phyloP scores from a whole-genome alignment of 2,888 invertebrate genomes.

The Agriopis leucophaearia region DNA sequence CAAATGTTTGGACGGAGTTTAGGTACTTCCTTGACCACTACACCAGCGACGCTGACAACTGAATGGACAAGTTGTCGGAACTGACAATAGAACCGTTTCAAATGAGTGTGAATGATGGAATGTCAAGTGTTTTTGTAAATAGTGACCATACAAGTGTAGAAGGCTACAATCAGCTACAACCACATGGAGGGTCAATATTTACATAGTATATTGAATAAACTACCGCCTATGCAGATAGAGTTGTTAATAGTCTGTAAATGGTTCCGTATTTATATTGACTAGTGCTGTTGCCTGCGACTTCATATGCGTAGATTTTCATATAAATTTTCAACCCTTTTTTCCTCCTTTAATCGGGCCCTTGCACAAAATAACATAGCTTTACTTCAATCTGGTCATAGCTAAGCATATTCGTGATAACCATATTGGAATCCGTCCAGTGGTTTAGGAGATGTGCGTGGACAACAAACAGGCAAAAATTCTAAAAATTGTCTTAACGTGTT shows the following conservation, averaged over 20 bases:
- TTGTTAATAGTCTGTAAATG: neutral
- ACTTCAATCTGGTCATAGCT: too few relatives aligned
- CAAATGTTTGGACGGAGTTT: too few relatives aligned
- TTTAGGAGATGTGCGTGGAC: too few relatives aligned
- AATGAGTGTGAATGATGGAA: neutral
- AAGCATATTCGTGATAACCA: too few relatives aligned
- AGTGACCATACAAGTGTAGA: neutral
- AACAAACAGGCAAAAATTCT: too few relatives aligned
- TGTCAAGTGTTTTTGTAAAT: conserved; percentile 2
- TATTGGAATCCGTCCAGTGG: too few relatives aligned
- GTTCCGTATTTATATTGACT: conserved; percentile 17
- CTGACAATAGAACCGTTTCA: neutral
- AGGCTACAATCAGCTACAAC: conserved; percentile 1
- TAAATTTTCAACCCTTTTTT: too few relatives aligned
- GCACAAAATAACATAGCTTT: too few relatives aligned
- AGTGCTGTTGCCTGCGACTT: too few relatives aligned
- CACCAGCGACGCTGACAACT: neutral
- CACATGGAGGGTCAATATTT: conserved; percentile 16
- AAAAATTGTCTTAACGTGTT: too few relatives aligned
- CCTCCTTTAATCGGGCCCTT: too few relatives aligned
- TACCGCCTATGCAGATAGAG: conserved; percentile 2
- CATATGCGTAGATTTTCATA: too few relatives aligned
- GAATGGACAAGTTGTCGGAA: neutral
- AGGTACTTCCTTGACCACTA: neutral
- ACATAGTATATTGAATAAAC: conserved; percentile 14